phyloP scores from a whole-genome alignment of 2,797 vertebrate species.

The Ateles fusciceps region DNA sequence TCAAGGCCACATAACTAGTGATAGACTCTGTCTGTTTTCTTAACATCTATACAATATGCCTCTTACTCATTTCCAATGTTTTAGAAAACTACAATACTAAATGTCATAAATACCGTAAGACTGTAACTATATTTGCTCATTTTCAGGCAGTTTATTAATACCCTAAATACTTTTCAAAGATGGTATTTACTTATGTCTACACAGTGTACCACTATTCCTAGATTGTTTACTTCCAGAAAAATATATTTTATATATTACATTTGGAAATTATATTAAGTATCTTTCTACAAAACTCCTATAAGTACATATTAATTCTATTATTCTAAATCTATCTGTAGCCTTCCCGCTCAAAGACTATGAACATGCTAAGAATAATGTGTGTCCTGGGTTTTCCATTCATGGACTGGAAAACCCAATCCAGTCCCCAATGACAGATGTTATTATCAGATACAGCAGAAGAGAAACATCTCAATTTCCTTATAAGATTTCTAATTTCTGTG shows the following conservation, averaged over 20 bases:
- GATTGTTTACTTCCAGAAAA: not conserved
- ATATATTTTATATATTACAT: not conserved
- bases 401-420: not conserved
- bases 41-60: not conserved
- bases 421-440: not conserved
- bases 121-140: not conserved
- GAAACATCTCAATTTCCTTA: not conserved
- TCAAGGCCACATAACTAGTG: not conserved
- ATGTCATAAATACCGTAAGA: conserved; percentile 42
- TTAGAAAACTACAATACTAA: conserved; percentile 55
- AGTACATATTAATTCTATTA: not conserved
- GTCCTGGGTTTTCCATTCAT: not conserved
- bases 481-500: not conserved
- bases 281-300: not conserved
- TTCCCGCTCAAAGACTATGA: not conserved
- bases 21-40: not conserved
- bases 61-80: conserved; percentile 6
- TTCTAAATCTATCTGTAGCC: not conserved
- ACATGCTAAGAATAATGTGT: not conserved
- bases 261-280: not conserved
- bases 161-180: conserved; percentile 36
- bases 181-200: not conserved
- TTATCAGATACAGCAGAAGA: not conserved
- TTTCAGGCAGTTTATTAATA: not conserved
- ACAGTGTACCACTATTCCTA: not conserved